A percentile compares a stretch with the other conserved stretches of the same genome.
Evolutionary conservation across 2,113 vertebrate species (phyloP).

Genomic region (Zosterops japonicus): DNA sequence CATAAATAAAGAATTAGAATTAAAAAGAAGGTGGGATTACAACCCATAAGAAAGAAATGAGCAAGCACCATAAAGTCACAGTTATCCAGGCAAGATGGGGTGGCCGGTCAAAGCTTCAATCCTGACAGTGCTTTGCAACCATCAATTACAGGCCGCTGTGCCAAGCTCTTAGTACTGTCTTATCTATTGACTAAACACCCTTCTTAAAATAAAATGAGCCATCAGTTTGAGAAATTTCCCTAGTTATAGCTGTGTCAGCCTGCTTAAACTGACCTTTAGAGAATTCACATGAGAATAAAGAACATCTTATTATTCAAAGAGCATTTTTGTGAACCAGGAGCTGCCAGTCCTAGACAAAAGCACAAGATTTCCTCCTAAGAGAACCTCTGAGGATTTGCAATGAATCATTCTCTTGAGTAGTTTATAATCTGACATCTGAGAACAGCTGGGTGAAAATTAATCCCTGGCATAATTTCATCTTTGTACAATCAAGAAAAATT

Average conservation of each 20-base stretch:
- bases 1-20: not conserved
- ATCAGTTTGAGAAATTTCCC: constrained; percentile 47
- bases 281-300: not conserved
- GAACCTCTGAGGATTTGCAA: not conserved
- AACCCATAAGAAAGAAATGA: not conserved
- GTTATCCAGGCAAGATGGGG: not conserved
- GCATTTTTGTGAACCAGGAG: not conserved
- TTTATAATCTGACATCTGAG: not conserved
- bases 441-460: not conserved
- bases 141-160: not conserved
- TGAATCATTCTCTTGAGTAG: not conserved
- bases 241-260: constrained; percentile 28
- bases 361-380: not conserved
- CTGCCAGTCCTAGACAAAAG: not conserved
- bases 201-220: constrained; percentile 6
- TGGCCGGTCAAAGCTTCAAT: not conserved
- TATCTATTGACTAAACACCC: constrained; percentile 43
- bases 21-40: not conserved
- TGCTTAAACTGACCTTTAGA: constrained; percentile 48
- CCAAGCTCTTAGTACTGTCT: not conserved
- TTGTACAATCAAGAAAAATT: not conserved
- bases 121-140: not conserved
- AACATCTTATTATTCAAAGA: not conserved
- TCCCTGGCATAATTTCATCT: not conserved
- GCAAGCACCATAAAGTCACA: not conserved